Percentiles rank a stretch among this genome's conserved stretches.
Conservation (phyloP, 2,888 invertebrate genomes). For the Agrotis ipsilon region DNA sequence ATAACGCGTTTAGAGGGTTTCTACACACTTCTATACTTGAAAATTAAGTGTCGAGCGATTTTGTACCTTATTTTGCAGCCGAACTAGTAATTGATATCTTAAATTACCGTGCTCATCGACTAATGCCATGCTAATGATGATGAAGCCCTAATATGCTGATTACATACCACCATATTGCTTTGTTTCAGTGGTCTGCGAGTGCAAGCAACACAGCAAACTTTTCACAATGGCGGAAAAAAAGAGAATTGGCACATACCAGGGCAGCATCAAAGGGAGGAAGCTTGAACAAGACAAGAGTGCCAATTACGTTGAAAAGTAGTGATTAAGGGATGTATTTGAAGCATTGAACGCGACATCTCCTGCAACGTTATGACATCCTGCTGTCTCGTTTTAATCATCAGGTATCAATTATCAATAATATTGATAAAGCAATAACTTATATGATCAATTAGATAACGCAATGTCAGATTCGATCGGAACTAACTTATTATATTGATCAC, state of each 20-base stretch:
- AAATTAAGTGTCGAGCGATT: not conserved
- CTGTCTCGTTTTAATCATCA: not conserved
- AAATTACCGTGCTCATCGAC: too few relatives aligned
- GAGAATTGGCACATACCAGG: not conserved
- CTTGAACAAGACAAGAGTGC: not conserved
- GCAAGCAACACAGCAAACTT: not conserved
- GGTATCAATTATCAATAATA: too few relatives aligned
- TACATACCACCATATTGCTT: too few relatives aligned
- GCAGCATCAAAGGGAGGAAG: not conserved
- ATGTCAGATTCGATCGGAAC: slow-evolving; percentile 4
- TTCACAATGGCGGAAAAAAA: not conserved
- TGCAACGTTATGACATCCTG: not conserved
- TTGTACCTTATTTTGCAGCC: too few relatives aligned
- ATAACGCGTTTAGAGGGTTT: not conserved
- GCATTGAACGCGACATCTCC: too few relatives aligned
- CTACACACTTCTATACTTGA: not conserved
- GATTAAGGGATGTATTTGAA: not conserved
- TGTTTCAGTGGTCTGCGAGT: not conserved
- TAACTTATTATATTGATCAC: slow-evolving; percentile 20
- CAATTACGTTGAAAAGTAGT: not conserved
- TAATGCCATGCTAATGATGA: not conserved
- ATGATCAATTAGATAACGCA: slow-evolving; percentile 11
- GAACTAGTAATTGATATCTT: not conserved
- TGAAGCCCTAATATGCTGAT: too few relatives aligned
- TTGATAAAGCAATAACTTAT: slow-evolving; percentile 1